Evolutionary conservation across 2,113 vertebrate species (phyloP), one percentile per base, ranked within the genome.

Genomic region (Trochalopteron elliotii): DNA sequence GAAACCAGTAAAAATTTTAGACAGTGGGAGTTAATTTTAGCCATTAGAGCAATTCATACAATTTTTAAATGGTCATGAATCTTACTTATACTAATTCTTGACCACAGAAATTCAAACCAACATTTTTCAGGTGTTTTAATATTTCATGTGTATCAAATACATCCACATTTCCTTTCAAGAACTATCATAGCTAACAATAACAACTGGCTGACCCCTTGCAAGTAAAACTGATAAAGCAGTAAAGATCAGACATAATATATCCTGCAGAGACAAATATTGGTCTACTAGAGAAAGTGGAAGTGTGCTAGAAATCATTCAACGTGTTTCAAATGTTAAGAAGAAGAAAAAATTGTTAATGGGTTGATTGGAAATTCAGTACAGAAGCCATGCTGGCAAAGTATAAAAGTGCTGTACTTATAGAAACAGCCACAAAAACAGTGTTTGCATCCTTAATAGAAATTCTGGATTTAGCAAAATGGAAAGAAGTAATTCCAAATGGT

Each of bases 171-270:
- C 45, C 50, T 81, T 92, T 92, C 52, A 89, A 76, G 37, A 84
- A 11, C 37, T 77, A 11, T 59, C 30, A 12, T 49, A 87, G 55
- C 57, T 88, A 44, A 84, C 52, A 83, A 47, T 86, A 91, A 72
- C 37, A 87, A 35, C 67, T 83, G 30, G 5, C 33, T 83, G 64
- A 94, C 47, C 56, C 25, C 57, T 92, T 90, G 55, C 37, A 94
- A 85, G 76, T 56, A 74, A 69, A 94, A 93, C 45, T 88, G 57
- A 83, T 92, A 89, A 92, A 89, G 55, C 72, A 91, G 49, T 89
- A 75, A 64, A 61, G 49, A 76, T 93, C 79, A 95, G 55, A 42
- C 20, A 30, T 45, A 59, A 45, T 71, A 37, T 77, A 65, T 84
- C 78, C 77, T 91, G 86, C 47, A 90, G 80, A 92, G 68, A 74